Evolutionary conservation across 2,888 invertebrate species (phyloP).

Genomic region (Lumbricus terrestris): DNA sequence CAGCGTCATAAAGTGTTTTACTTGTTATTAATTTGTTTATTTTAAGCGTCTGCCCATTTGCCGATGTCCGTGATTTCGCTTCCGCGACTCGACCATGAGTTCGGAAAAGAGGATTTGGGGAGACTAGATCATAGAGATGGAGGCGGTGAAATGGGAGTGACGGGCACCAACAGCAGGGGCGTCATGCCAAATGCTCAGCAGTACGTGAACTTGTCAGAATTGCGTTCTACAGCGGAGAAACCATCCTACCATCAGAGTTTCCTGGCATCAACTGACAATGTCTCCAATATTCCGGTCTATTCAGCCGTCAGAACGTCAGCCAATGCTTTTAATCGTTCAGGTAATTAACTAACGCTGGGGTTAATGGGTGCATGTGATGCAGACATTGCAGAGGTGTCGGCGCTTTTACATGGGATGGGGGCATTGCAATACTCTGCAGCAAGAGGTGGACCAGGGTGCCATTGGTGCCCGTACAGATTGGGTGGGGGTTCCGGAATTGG

Average conservation of each 20-base stretch:
- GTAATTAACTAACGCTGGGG: neutral
- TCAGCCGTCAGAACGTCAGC: neutral
- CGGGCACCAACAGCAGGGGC: neutral
- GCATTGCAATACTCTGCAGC: too few species aligned
- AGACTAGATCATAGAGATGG: neutral
- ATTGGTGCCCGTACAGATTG: too few species aligned
- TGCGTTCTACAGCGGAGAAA: neutral
- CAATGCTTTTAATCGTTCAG: conserved; percentile 4
- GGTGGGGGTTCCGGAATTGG: too few species aligned
- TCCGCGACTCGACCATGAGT: neutral
- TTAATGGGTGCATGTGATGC: neutral
- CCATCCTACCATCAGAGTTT: neutral
- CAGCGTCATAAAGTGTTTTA: neutral
- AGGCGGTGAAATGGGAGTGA: neutral
- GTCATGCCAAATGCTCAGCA: neutral
- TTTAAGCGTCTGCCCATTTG: neutral
- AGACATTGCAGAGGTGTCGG: too few species aligned
- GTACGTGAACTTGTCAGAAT: neutral
- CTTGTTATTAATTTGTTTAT: neutral
- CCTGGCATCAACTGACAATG: neutral
- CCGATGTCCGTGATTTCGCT: neutral
- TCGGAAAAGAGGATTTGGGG: neutral
- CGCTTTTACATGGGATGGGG: too few species aligned
- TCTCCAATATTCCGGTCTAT: neutral
- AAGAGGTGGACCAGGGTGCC: too few species aligned